Evolutionary conservation across 2,797 vertebrate species (phyloP).

Genomic region (Eidolon dupreanum): DNA sequence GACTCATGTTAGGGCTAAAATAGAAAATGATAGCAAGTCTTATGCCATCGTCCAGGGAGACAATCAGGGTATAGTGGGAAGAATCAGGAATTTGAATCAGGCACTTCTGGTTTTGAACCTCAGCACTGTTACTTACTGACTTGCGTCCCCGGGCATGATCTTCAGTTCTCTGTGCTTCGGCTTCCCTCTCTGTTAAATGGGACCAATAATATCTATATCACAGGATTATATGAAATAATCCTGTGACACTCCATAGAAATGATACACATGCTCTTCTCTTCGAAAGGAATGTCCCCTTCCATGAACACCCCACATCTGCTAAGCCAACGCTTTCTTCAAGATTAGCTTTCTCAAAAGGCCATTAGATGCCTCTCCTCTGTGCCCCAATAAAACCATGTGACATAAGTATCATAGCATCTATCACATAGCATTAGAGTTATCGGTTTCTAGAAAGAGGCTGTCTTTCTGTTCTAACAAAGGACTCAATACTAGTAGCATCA

Average conservation of each 20-base stretch:
- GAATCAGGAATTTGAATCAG: not conserved
- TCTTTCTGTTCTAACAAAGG: not conserved
- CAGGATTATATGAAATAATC: not conserved
- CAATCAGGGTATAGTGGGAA: not conserved
- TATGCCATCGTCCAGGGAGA: not conserved
- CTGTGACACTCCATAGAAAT: not conserved
- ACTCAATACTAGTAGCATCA: not conserved
- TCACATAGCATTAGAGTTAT: not conserved
- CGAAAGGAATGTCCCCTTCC: not conserved
- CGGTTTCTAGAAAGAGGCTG: not conserved
- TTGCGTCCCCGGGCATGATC: not conserved
- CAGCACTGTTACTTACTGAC: not conserved
- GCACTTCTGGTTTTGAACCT: not conserved
- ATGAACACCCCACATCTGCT: not conserved
- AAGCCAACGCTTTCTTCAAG: not conserved
- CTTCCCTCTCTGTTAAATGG: slow-evolving; percentile 33
- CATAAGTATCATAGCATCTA: not conserved
- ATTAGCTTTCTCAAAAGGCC: not conserved
- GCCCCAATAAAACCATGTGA: not conserved
- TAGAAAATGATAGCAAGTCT: not conserved
- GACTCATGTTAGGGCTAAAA: not conserved
- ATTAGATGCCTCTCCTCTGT: not conserved
- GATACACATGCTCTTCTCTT: not conserved
- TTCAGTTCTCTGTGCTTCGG: not conserved
- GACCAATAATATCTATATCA: not conserved